Conservation (phyloP, 2,797 vertebrate species). For the Avahi laniger region DNA sequence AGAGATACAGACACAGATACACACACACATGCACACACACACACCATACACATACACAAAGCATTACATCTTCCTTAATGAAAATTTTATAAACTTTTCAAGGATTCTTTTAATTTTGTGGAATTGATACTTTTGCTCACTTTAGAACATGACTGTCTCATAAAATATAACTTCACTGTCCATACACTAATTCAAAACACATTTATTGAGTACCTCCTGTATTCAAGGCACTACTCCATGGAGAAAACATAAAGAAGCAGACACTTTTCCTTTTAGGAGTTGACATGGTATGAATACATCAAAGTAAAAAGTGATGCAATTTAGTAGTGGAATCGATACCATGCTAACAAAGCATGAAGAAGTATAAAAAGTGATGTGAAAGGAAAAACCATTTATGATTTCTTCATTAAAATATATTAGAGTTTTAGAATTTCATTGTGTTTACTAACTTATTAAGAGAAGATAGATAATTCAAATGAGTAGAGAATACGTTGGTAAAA, state of each 20-base stretch:
- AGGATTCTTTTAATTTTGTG: not conserved
- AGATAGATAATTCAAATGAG: not conserved
- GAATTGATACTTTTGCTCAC: not conserved
- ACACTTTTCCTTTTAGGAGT: not conserved
- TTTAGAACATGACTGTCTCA: not conserved
- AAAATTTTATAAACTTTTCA: not conserved
- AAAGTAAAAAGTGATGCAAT: not conserved
- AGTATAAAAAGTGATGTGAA: not conserved
- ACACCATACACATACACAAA: not conserved
- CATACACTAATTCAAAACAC: not conserved
- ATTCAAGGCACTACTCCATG: not conserved
- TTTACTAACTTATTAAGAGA: not conserved
- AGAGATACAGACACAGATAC: no score
- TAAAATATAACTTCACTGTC: not conserved
- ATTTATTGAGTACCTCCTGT: no score
- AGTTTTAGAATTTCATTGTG: not conserved
- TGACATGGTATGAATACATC: not conserved
- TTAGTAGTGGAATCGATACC: not conserved
- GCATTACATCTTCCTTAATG: not conserved
- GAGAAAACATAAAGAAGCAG: not conserved
- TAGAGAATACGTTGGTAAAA: no score
- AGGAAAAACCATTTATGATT: not conserved
- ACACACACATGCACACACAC: not conserved
- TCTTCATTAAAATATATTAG: not conserved
- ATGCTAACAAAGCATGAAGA: not conserved